Evolutionary conservation across 64 coral and sea anemone species (phyloP).

Genomic region (Exaiptasia diaphana): DNA sequence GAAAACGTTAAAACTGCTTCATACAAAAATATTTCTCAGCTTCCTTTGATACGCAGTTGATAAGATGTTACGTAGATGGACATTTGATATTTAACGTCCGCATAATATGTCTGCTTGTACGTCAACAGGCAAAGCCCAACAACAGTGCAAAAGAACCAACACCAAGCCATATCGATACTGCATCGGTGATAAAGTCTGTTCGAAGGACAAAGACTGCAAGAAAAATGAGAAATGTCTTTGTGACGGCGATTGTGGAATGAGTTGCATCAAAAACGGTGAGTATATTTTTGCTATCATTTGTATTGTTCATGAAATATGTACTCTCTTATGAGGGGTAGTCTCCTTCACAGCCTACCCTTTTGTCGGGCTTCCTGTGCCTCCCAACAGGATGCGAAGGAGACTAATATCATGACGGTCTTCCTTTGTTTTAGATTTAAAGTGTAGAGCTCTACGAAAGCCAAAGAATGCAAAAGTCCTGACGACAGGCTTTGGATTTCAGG

Average conservation of each 20-base stretch:
- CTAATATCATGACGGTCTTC: neutral
- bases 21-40: neutral
- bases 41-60: too few species aligned
- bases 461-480: too few species aligned
- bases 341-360: neutral
- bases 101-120: too few species aligned
- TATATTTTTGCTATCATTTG: neutral
- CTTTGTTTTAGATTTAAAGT: neutral
- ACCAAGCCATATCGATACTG: slow-evolving; percentile 14
- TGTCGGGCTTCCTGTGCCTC: neutral
- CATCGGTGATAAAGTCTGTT: neutral
- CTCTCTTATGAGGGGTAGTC: neutral
- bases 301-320: neutral
- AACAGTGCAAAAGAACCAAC: slow-evolving; percentile 24
- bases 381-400: neutral
- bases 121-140: neutral
- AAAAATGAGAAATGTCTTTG: slow-evolving; percentile 48
- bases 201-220: neutral
- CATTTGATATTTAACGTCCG: too few species aligned
- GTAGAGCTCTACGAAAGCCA: neutral
- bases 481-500: slow-evolving; percentile 19
- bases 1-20: neutral
- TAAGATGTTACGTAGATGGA: neutral
- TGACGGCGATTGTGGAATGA: slow-evolving; percentile 72
- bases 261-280: slow-evolving; percentile 49